phyloP scores from a whole-genome alignment of 2,797 vertebrate species.

The Astyanax mexicanus region DNA sequence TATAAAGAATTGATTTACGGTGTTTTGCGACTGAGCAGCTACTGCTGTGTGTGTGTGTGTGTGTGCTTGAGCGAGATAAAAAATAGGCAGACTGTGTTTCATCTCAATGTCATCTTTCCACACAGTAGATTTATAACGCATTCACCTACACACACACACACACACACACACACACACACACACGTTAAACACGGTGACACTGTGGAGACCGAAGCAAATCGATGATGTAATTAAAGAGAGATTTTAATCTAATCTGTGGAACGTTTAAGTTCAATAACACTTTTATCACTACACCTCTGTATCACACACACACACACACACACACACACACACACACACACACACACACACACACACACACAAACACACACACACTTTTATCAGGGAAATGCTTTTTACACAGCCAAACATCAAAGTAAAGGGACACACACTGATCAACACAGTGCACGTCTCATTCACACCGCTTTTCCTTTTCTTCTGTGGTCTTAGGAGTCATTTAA shows the following conservation, averaged over 20 bases:
- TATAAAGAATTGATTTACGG: too few species aligned
- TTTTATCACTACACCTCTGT: constrained; percentile 41
- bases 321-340: not conserved
- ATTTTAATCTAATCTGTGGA: constrained; percentile 57
- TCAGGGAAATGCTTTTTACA: not conserved
- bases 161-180: constrained; percentile 15
- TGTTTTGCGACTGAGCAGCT: not conserved
- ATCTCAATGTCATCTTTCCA: constrained; percentile 34
- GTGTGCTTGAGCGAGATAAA: not conserved
- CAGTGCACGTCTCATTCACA: not conserved
- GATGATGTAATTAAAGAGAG: constrained; percentile 59
- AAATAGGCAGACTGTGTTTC: constrained; percentile 2
- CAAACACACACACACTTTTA: not conserved
- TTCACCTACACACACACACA: constrained; percentile 2
- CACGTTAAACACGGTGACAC: not conserved
- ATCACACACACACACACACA: not conserved
- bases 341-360: too few species aligned
- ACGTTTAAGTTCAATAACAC: constrained; percentile 49
- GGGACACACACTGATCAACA: not conserved
- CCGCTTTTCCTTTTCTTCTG: too few species aligned
- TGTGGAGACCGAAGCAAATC: constrained; percentile 45
- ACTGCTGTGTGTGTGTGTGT: not conserved
- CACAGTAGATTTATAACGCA: constrained; percentile 16
- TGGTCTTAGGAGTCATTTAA: too few species aligned
- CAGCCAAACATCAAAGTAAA: not conserved